Evolutionary conservation across 2,888 invertebrate genomes (phyloP).

Genomic region (Xylota segnis): DNA sequence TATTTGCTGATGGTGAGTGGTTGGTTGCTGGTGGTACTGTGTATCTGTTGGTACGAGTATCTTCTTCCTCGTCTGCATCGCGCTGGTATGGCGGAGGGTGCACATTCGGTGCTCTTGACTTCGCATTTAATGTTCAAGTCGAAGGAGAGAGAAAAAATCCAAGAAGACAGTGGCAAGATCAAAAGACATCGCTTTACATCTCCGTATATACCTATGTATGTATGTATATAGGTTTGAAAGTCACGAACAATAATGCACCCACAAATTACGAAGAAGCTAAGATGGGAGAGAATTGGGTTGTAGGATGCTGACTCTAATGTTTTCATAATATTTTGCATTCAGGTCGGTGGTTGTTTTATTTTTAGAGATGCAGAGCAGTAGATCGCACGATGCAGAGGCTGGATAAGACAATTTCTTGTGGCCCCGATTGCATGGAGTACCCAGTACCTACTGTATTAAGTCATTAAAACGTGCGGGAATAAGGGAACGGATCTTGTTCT

Average conservation of each 20-base stretch:
- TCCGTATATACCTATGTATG: too few relatives aligned
- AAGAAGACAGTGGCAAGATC: conserved; percentile 73
- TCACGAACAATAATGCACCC: conserved; percentile 77
- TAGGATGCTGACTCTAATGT: conserved; percentile 48
- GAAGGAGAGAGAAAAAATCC: conserved; percentile 16
- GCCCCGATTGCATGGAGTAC: conserved; percentile 54
- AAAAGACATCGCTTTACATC: conserved; percentile 72
- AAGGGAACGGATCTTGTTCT: conserved; percentile 1
- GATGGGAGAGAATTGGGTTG: conserved; percentile 43
- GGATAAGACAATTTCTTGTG: conserved; percentile 41
- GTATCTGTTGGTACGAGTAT: conserved; percentile 6
- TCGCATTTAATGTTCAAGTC: conserved; percentile 60
- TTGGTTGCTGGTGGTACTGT: conserved; percentile 33
- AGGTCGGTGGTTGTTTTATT: conserved; percentile 19
- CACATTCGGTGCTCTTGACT: conserved; percentile 61
- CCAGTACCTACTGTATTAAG: conserved; percentile 49
- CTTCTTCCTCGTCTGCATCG: conserved; percentile 38
- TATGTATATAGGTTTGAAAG: conserved; percentile 71
- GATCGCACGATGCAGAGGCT: conserved; percentile 16
- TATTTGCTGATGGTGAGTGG: conserved; percentile 49
- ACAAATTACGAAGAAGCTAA: conserved; percentile 68
- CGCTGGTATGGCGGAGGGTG: background rate
- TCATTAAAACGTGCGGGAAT: conserved; percentile 56
- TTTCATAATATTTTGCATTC: conserved; percentile 70
- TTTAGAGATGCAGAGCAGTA: background rate